Conservation (phyloP, 2,888 invertebrate genomes). For the Invenusta paracnida region DNA sequence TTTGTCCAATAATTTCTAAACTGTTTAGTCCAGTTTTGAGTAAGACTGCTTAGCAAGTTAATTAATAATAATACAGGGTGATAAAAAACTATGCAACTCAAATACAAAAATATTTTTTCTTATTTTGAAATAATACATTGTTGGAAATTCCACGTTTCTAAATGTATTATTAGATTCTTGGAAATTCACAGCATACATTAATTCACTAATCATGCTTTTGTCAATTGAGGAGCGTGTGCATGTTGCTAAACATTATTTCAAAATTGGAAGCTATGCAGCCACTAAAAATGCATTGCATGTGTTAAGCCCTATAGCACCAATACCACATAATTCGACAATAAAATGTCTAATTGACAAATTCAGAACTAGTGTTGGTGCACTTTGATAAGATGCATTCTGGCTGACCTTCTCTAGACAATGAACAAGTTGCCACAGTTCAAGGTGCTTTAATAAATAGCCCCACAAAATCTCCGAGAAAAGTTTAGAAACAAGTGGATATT, state of each 20-base stretch:
- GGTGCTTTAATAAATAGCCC: background rate
- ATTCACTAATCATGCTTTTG: background rate
- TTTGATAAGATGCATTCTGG: background rate
- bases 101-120: background rate
- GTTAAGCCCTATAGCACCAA: conserved; percentile 1
- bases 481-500: background rate
- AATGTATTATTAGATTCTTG: background rate
- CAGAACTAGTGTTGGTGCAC: background rate
- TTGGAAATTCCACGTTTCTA: background rate
- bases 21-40: too few relatives aligned
- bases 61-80: too few relatives aligned
- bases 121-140: background rate
- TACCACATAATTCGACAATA: background rate
- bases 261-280: background rate
- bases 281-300: background rate
- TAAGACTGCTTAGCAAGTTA: too few relatives aligned
- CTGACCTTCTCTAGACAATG: background rate
- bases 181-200: background rate
- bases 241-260: conserved; percentile 8
- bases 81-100: background rate
- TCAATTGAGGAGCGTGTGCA: background rate
- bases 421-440: background rate
- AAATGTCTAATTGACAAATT: conserved; percentile 9
- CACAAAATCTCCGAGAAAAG: background rate
- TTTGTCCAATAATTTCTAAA: too few relatives aligned